Conservation (phyloP, 2,797 vertebrate genomes). For the Myotis planiceps region DNA sequence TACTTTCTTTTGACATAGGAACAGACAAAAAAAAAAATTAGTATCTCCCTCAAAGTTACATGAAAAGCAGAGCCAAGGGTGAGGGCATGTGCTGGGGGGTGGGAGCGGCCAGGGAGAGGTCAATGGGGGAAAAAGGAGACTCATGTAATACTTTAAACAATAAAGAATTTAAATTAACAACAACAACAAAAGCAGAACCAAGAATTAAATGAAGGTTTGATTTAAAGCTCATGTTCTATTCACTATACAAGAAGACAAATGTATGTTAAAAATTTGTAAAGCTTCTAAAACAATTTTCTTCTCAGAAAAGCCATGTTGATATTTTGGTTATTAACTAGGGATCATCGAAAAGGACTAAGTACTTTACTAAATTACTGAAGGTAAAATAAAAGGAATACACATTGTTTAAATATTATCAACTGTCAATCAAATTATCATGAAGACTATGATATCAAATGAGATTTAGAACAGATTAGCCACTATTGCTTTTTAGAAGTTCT, state of each 20-base stretch:
- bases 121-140: too few relatives aligned
- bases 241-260: neutral
- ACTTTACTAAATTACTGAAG: constrained; percentile 34
- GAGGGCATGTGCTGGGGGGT: too few relatives aligned
- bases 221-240: neutral
- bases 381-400: neutral
- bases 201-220: constrained; percentile 13
- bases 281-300: constrained; percentile 26
- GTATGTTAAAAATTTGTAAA: neutral
- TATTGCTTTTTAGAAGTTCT: neutral
- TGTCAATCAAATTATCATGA: constrained; percentile 31
- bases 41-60: constrained; percentile 3
- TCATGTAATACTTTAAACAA: too few relatives aligned
- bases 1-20: constrained; percentile 34
- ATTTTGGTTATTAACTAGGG: constrained; percentile 21
- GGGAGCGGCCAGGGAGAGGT: too few relatives aligned
- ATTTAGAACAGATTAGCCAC: constrained; percentile 7
- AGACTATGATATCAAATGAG: neutral
- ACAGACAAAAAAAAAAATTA: constrained; percentile 45
- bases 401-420: constrained; percentile 30
- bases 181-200: neutral
- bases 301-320: constrained; percentile 14
- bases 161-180: too few relatives aligned
- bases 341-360: neutral
- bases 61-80: neutral